These are phyloP conservation scores for Callinectes sapidus DNA, from an alignment of 2,888 invertebrate species.

Conservation along the genomic window DNA sequence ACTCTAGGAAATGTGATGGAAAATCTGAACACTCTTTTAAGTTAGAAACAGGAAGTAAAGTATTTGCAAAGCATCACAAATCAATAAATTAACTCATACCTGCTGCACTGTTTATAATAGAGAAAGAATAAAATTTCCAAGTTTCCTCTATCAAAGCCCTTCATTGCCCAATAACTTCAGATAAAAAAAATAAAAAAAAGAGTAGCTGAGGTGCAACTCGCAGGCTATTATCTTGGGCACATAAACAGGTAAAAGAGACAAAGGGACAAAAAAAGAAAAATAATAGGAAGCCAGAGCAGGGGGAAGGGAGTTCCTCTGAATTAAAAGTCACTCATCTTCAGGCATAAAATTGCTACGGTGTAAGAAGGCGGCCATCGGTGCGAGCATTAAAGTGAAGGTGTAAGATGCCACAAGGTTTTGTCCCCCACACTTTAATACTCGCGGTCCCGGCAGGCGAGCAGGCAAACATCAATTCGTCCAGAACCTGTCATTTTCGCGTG, in stretches of 20 bases:
- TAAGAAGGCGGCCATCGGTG: background rate
- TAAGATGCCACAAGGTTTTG: background rate
- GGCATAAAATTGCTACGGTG: background rate
- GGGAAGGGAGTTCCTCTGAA: slow-evolving; percentile 3
- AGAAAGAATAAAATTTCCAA: background rate
- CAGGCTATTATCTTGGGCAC: background rate
- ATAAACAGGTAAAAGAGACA: background rate
- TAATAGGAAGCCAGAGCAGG: slow-evolving; percentile 21
- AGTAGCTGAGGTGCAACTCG: background rate
- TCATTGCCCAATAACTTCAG: background rate
- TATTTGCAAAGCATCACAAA: background rate
- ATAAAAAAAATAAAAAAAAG: background rate
- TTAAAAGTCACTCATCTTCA: background rate
- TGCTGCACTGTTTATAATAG: background rate
- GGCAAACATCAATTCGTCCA: background rate
- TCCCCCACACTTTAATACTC: background rate
- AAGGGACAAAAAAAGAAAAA: slow-evolving; percentile 3
- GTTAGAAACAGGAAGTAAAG: background rate
- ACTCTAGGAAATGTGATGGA: background rate
- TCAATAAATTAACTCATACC: background rate
- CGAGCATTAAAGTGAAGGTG: background rate
- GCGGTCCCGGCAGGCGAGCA: background rate
- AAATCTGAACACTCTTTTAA: background rate
- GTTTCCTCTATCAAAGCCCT: background rate
- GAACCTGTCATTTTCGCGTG: slow-evolving; percentile 13